Conservation (phyloP, 2,888 invertebrate genomes). For the Julus scanicus region DNA sequence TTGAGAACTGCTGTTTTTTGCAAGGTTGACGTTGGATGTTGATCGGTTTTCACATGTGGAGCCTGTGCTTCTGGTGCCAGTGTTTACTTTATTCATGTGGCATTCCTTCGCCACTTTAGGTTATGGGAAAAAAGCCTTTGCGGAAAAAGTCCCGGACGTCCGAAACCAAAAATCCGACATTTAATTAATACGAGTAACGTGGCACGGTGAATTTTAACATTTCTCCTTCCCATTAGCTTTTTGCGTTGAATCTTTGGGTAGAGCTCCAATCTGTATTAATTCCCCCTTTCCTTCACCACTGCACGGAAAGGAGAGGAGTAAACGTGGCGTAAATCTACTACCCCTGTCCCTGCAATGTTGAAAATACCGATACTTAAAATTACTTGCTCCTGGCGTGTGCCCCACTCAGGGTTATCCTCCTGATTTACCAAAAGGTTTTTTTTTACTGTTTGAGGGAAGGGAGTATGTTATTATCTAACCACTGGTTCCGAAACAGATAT, state of each 20-base stretch:
- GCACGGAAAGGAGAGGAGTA: not conserved
- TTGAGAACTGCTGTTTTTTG: not conserved
- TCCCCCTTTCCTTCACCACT: too few species aligned
- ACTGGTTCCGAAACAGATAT: not conserved
- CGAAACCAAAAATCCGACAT: not conserved
- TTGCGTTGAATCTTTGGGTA: not conserved
- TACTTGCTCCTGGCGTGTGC: not conserved
- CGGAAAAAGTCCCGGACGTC: not conserved
- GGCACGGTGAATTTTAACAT: not conserved
- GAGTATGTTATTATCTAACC: not conserved
- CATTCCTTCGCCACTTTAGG: not conserved
- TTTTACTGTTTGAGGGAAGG: too few species aligned
- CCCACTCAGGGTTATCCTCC: not conserved
- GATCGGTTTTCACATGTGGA: not conserved
- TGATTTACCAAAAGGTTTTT: not conserved
- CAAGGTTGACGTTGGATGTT: not conserved
- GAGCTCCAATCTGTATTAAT: not conserved
- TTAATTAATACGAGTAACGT: not conserved
- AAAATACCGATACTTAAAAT: constrained; percentile 13
- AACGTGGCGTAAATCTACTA: not conserved
- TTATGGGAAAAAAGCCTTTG: not conserved
- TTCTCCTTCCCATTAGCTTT: not conserved
- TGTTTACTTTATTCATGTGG: not conserved
- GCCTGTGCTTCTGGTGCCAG: not conserved
- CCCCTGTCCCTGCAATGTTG: too few species aligned